Evolutionary conservation across 2,797 vertebrate genomes (phyloP).

Genomic region (Buphagus erythrorhynchus): DNA sequence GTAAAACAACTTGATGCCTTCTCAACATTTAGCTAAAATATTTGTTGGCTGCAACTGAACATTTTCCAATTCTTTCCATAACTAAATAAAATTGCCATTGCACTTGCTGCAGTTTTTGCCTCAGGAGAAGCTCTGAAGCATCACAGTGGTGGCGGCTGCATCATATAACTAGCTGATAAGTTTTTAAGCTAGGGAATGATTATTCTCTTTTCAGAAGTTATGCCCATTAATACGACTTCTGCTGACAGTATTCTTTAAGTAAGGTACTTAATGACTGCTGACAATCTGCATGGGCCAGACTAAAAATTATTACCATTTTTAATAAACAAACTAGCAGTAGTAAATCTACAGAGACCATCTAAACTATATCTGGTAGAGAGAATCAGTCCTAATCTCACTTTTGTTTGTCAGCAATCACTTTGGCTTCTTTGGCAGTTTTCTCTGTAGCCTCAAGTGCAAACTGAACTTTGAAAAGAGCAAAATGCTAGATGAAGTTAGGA

Average conservation of each 20-base stretch:
- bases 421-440: background rate
- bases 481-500: background rate
- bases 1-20: background rate
- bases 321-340: background rate
- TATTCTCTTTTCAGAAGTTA: background rate
- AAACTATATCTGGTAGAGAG: background rate
- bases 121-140: background rate
- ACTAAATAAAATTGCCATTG: background rate
- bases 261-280: background rate
- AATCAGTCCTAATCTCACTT: background rate
- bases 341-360: background rate
- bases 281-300: background rate
- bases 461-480: conserved; percentile 16
- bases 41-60: background rate
- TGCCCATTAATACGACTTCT: background rate
- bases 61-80: background rate
- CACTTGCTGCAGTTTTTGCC: background rate
- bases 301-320: background rate
- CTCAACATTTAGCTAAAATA: background rate
- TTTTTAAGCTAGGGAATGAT: background rate
- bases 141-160: background rate
- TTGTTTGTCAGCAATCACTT: background rate
- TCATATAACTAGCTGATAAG: background rate
- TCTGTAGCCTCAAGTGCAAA: background rate
- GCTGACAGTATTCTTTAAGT: background rate